These are phyloP conservation scores for Turnix velox DNA, from an alignment of 2,113 vertebrate genomes.

Conservation along the genomic window DNA sequence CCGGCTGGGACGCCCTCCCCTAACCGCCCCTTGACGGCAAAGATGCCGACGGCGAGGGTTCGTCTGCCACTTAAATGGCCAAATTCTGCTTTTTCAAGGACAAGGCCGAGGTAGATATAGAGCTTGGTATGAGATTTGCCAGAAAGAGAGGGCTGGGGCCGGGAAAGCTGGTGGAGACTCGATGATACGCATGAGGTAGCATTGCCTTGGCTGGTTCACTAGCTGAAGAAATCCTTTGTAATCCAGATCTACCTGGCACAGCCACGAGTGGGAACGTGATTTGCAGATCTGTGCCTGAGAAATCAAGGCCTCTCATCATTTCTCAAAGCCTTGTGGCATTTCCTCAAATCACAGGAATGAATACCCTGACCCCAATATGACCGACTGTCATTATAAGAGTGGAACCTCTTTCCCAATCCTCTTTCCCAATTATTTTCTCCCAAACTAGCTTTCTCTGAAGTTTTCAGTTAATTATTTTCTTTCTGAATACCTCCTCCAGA, in stretches of 20 bases:
- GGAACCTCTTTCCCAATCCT: neutral
- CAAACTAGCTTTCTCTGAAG: neutral
- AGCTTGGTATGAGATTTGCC: neutral
- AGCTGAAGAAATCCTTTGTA: neutral
- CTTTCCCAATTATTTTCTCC: neutral
- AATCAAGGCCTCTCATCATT: neutral
- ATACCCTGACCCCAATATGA: fast-evolving
- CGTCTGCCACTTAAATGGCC: fast-evolving
- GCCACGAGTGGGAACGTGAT: fast-evolving
- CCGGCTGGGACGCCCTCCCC: neutral
- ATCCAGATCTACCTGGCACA: neutral
- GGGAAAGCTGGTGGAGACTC: neutral
- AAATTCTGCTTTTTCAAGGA: neutral
- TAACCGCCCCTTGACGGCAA: neutral
- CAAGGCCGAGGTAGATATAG: neutral
- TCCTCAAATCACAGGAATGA: neutral
- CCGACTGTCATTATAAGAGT: fast-evolving
- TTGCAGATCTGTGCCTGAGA: neutral
- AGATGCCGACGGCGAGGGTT: neutral
- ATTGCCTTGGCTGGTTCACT: neutral
- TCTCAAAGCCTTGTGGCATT: neutral
- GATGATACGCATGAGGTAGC: neutral
- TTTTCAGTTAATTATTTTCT: neutral
- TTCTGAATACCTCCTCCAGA: neutral
- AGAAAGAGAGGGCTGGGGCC: neutral